phyloP scores from a whole-genome alignment of 2,888 invertebrate species.

The Drosophila testacea region DNA sequence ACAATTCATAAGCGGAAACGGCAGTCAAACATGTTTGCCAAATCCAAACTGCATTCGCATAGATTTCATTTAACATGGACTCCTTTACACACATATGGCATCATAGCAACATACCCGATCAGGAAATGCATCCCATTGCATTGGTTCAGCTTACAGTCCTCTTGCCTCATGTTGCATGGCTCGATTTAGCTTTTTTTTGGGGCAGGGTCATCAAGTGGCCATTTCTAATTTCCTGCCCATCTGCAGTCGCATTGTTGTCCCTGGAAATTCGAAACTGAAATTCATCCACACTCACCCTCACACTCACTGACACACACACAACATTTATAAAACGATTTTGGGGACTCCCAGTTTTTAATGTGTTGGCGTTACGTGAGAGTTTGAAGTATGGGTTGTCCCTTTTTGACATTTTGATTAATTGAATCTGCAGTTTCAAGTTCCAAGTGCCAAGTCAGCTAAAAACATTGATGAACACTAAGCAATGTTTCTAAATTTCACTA shows the following conservation, averaged over 20 bases:
- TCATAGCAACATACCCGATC: conserved; percentile 3
- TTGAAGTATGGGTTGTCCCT: conserved; percentile 13
- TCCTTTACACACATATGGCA: conserved; percentile 30
- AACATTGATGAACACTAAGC: neutral
- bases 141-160: conserved; percentile 39
- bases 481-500: conserved; percentile 4
- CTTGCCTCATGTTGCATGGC: conserved; percentile 6
- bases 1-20: conserved; percentile 74
- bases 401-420: conserved; percentile 66
- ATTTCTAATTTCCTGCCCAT: conserved; percentile 75
- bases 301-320: conserved; percentile 46
- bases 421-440: conserved; percentile 57
- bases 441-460: conserved; percentile 30
- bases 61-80: conserved; percentile 59
- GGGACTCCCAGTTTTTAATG: conserved; percentile 50
- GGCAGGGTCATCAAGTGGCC: conserved; percentile 59
- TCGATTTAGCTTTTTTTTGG: conserved; percentile 9
- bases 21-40: conserved; percentile 71
- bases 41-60: conserved; percentile 50
- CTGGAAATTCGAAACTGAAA: conserved; percentile 52
- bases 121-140: conserved; percentile 72
- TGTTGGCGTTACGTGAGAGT: conserved; percentile 10
- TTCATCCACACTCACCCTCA: conserved; percentile 30
- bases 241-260: conserved; percentile 42
- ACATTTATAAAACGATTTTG: conserved; percentile 73